Evolutionary conservation across 2,113 vertebrate species (phyloP).

Genomic region (Bos taurus): DNA sequence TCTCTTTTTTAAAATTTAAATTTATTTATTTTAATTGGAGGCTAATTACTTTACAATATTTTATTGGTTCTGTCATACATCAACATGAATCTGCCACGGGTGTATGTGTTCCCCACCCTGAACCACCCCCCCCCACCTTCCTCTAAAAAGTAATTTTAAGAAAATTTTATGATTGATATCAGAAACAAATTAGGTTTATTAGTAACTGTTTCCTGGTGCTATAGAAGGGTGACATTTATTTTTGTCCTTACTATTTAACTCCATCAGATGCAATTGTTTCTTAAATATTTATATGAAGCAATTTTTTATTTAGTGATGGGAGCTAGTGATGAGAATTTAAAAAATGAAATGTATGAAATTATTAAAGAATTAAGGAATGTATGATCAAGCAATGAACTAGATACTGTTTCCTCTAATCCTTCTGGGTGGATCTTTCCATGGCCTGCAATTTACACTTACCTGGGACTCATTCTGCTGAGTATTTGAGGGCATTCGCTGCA

Average conservation of each 20-base stretch:
- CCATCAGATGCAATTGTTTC: not conserved
- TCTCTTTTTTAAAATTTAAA: no score
- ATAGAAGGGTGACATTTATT: not conserved
- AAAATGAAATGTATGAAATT: not conserved
- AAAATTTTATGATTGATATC: not conserved
- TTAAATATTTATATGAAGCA: not conserved
- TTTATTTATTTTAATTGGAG: no score
- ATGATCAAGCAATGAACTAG: not conserved
- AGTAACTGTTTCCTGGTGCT: not conserved
- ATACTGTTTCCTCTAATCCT: not conserved
- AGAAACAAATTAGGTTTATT: not conserved
- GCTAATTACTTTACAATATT: no score
- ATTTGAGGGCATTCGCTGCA: not conserved
- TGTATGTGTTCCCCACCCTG: no score
- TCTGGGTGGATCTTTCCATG: not conserved
- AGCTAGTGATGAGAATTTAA: not conserved
- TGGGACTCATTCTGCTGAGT: not conserved
- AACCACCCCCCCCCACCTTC: no score
- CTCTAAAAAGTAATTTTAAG: not conserved
- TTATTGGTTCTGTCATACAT: no score
- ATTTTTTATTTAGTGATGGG: not conserved
- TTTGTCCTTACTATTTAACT: not conserved
- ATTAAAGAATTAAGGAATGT: not conserved
- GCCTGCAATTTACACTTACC: not conserved
- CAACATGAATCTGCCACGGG: no score